Base-by-base conservation (phyloP, 2,888 invertebrate genomes). In the Erannis defoliaria region DNA sequence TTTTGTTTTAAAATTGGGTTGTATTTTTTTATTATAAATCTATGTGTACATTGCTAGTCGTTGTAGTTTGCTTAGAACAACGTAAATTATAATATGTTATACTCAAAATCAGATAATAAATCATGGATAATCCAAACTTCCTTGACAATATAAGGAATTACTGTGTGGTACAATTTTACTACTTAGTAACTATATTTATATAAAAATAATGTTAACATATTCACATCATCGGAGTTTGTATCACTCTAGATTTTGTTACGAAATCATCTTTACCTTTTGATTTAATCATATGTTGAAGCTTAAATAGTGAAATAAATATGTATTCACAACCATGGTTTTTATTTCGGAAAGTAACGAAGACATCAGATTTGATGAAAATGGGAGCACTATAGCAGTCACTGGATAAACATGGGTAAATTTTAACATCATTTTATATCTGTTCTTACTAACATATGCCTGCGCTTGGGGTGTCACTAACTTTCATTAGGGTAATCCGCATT, bases 291-390 rank as follows among this genome's bases (percentile, higher is more conserved):
- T 84, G 80, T 84, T 79, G 78, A 80, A 82, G 84, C 82, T 84
- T 84, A 81, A 81, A 78, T 77, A 80, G 77, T 78, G 66, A 84
- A 91, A 91, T 91, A 90, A 91, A 91, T 79, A 84, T 85, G 80
- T 88, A 86, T 86, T 86, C 85, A 85, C 82, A 86, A 84, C 79
- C 74, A 82, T 88, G 84, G 84, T 90, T 90, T 90, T 90, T 85
- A 84, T 88, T 89, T 88, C 81, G 77, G 70, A 73, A 58, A 26
- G 42, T 53, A 37, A 51, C 38, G 21, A 58, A 53, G 45, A 56
- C 53, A 55, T 49, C 42, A 49, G 21, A 3, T 54, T 67, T 54
- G 64, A 61, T 62, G 61, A 33, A 45, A 49, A 58, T 21, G 60
- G 60, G 49, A 64, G 65, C 45, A 53, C 60, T 42, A 40, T 66